Evolutionary conservation across 2,113 vertebrate species (phyloP), one percentile per base, ranked within the genome.

Genomic region (Paramormyrops kingsleyae): DNA sequence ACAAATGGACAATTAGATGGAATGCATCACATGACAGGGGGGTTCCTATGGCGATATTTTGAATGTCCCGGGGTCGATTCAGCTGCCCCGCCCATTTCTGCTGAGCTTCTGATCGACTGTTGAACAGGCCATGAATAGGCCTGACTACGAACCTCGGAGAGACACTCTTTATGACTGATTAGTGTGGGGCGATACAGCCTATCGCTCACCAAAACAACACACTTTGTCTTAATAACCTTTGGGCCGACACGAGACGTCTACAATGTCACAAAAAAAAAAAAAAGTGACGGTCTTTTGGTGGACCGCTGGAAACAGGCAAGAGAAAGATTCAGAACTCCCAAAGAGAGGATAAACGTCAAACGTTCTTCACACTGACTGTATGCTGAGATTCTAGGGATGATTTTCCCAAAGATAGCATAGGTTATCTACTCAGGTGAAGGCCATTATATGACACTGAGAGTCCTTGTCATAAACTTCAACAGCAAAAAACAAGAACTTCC

Each of bases 41-140:
- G 31, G 31, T 5, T 74, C 0, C 70, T 74, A 39, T 17, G 31
- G 31, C 31, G 70, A 35, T 66, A 66, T 66, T 66, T 27, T n/a
- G 62, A 66, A n/a, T 27, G 70, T 39, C 31, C 70, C 31, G 39
- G 6, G 13, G 70, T 77, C 5, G 4, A 39, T 77, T 77, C 31
- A 77, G 70, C 70, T 17, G 12, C 70, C 35, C 13, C 1, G 15
- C 70, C 70, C 56, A 90, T 91, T 93, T 27, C 89, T 59, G 90
- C 94, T 94, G 93, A 94, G 95, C 95, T 95, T 95, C 92, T 95
- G 95, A 96, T 95, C 95, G 94, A 92, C 94, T 94, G 91, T 93
- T 94, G 9, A 66, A 66, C 94, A 95, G 95, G 93, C 95, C 93
- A 94, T 66, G 92, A 94, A 96, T 94, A 96, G 95, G 94, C 95